A percentile compares a stretch with the other conserved stretches of the same genome.
Evolutionary conservation across 2,797 vertebrate species (phyloP).

Genomic region (Sciurus vulgaris): DNA sequence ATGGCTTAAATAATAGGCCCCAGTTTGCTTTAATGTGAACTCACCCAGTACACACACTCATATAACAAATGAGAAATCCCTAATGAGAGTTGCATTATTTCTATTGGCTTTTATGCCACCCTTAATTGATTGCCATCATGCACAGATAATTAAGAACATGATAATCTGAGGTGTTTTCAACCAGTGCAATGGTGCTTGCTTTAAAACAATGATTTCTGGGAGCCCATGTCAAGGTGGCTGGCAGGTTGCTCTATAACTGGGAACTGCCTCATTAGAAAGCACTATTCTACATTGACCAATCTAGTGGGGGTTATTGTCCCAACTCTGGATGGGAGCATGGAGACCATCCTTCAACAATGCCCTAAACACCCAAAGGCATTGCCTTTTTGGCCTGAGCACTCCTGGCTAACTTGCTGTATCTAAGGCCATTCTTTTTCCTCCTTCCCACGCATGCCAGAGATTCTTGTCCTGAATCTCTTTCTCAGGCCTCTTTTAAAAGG

Average conservation of each 20-base stretch:
- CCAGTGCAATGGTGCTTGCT: constrained; percentile 72
- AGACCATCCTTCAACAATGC: background rate
- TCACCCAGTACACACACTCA: constrained; percentile 69
- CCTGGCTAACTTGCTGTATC: background rate
- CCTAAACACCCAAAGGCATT: background rate
- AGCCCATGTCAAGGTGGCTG: constrained; percentile 63
- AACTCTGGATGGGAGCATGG: background rate
- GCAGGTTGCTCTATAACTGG: constrained; percentile 67
- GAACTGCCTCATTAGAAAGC: constrained; percentile 32
- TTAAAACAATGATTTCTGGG: constrained; percentile 78
- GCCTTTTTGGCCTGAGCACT: background rate
- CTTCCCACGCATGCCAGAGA: background rate
- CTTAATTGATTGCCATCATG: constrained; percentile 85
- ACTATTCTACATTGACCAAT: background rate
- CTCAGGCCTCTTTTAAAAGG: background rate
- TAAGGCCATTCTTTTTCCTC: background rate
- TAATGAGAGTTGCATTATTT: constrained; percentile 79
- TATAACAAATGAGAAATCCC: constrained; percentile 83
- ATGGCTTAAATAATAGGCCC: constrained; percentile 80
- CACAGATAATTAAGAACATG: constrained; percentile 84
- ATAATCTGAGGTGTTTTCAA: constrained; percentile 83
- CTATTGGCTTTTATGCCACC: constrained; percentile 83
- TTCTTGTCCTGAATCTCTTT: constrained; percentile 43
- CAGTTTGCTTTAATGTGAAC: constrained; percentile 76
- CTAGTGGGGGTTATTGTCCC: background rate